Conservation (phyloP, 1,140 invertebrate species). For the Paramacrobiotus metropolitanus region DNA sequence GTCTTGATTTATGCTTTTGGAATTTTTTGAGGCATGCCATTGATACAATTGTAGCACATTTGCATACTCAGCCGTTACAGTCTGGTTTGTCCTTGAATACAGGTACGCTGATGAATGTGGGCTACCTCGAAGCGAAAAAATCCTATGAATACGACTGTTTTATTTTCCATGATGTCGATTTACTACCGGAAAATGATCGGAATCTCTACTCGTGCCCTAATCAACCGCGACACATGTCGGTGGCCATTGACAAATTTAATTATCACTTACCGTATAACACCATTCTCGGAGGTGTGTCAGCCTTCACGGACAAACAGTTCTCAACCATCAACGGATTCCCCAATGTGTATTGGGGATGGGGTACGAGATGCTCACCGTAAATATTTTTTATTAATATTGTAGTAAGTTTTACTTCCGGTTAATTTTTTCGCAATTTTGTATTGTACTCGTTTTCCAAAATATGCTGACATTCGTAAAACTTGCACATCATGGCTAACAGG, state of each 20-base stretch:
- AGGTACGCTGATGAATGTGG: slow-evolving; percentile 83
- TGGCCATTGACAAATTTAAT: slow-evolving; percentile 6
- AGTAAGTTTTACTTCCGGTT: no score
- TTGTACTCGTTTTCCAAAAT: no score
- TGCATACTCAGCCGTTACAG: no score
- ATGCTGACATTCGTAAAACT: no score
- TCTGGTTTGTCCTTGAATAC: background rate
- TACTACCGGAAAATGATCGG: slow-evolving; percentile 26
- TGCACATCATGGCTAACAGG: no score
- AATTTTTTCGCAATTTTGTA: no score
- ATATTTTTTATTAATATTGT: no score
- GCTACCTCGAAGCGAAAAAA: slow-evolving; percentile 58
- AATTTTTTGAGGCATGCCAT: no score
- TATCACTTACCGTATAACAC: slow-evolving; percentile 16
- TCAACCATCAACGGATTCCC: slow-evolving; percentile 63
- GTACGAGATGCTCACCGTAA: slow-evolving; percentile 21
- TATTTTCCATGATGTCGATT: slow-evolving; percentile 32
- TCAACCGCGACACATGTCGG: slow-evolving; percentile 7
- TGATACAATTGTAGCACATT: no score
- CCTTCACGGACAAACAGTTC: slow-evolving; percentile 55
- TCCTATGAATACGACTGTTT: slow-evolving; percentile 34
- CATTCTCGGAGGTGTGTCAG: slow-evolving; percentile 48
- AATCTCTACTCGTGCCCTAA: background rate
- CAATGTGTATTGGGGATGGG: slow-evolving; percentile 78
- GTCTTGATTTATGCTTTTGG: background rate